A percentile compares a stretch with the other conserved stretches of the same genome.
These are phyloP conservation scores for Pedicia rivosa DNA, from an alignment of 2,888 invertebrate genomes.

Conservation along the genomic window DNA sequence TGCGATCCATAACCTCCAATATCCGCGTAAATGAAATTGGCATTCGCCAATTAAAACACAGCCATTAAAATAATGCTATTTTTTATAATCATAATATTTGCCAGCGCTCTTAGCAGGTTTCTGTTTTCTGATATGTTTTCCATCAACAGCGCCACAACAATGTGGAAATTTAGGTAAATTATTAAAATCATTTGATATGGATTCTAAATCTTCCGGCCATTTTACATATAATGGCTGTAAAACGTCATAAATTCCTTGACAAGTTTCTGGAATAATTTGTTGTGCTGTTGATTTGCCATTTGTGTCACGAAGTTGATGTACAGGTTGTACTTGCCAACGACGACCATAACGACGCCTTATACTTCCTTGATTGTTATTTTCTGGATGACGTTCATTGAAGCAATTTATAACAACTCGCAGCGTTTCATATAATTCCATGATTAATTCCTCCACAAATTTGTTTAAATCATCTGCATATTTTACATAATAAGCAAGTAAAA, in stretches of 20 bases:
- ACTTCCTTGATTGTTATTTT: no score
- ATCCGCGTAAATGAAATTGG: conserved; percentile 14
- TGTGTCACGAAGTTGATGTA: no score
- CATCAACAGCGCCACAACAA: conserved; percentile 16
- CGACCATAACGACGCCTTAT: no score
- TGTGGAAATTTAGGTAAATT: conserved; percentile 16
- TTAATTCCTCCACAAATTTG: no score
- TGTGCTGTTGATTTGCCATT: conserved; percentile 13
- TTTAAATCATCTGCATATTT: no score
- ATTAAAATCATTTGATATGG: conserved; percentile 15
- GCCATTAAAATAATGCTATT: conserved; percentile 15
- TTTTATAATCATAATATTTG: conserved; percentile 15
- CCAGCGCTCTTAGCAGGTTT: conserved; percentile 14
- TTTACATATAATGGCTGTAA: conserved; percentile 11
- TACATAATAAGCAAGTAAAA: no score
- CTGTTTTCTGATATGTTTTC: conserved; percentile 13
- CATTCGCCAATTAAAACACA: no score
- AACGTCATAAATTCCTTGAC: conserved; percentile 13
- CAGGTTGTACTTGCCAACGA: no score
- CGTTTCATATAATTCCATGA: no score
- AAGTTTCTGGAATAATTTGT: conserved; percentile 12
- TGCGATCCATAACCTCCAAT: conserved; percentile 13
- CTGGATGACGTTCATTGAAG: no score
- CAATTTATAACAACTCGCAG: no score
- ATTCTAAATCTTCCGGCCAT: conserved; percentile 11